Evolutionary conservation across 2,888 invertebrate genomes (phyloP).

Genomic region (Anaspis maculata): DNA sequence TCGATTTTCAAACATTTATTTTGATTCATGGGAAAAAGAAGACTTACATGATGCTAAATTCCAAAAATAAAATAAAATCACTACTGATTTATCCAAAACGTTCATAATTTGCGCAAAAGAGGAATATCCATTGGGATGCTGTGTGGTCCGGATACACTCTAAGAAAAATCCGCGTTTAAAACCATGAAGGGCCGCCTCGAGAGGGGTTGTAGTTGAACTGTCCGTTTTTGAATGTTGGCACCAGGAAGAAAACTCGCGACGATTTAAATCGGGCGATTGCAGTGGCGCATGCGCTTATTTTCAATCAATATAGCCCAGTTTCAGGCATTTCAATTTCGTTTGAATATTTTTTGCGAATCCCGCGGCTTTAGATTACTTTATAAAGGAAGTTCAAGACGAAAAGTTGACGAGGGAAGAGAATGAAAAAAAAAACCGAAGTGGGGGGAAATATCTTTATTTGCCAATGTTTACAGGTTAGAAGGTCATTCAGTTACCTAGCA

Average conservation of each 20-base stretch:
- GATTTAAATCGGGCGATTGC: constrained; percentile 19
- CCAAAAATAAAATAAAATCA: constrained; percentile 7
- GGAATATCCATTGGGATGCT: constrained; percentile 28
- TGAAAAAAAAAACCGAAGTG: too few relatives aligned
- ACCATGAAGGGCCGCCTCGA: not conserved
- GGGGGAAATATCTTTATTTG: too few relatives aligned
- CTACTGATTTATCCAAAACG: not conserved
- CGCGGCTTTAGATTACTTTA: too few relatives aligned
- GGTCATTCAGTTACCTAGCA: too few relatives aligned
- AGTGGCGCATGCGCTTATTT: constrained; percentile 18
- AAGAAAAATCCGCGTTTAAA: not conserved
- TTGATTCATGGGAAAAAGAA: not conserved
- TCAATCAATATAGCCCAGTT: constrained; percentile 24
- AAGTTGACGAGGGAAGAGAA: too few relatives aligned
- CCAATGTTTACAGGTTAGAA: too few relatives aligned
- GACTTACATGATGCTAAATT: constrained; percentile 10
- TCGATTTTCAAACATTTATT: not conserved
- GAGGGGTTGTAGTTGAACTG: not conserved
- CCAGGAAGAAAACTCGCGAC: too few relatives aligned
- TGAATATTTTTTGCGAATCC: too few relatives aligned
- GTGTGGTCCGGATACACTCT: too few relatives aligned
- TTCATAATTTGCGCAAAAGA: constrained; percentile 5
- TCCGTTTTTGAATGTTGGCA: not conserved
- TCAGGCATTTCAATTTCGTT: too few relatives aligned
- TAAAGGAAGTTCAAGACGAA: too few relatives aligned